phyloP scores from a whole-genome alignment of 2,888 invertebrate species.

The Limnephilus lunatus region DNA sequence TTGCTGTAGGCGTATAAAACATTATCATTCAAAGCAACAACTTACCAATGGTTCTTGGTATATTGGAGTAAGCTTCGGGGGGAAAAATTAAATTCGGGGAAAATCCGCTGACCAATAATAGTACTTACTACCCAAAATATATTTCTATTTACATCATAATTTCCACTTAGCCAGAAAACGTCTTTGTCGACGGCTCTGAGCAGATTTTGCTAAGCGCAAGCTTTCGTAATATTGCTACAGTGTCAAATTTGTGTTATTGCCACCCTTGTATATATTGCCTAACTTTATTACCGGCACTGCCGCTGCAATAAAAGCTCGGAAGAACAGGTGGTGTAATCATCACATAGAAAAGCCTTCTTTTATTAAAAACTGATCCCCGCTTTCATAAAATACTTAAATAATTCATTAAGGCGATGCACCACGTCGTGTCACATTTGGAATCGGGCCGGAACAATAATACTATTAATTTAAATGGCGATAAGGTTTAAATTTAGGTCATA shows the following conservation, averaged over 20 bases:
- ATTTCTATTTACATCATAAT: background rate
- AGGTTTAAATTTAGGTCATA: too few relatives aligned
- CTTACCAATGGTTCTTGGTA: background rate
- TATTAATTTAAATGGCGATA: too few relatives aligned
- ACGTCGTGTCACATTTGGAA: too few relatives aligned
- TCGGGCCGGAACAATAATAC: too few relatives aligned
- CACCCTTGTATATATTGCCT: conserved; percentile 46
- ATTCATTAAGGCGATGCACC: background rate
- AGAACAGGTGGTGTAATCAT: conserved; percentile 51
- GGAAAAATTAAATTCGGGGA: background rate
- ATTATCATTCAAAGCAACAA: background rate
- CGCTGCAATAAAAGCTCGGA: conserved; percentile 21
- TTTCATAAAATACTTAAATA: background rate
- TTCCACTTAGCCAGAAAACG: background rate
- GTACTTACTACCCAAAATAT: background rate
- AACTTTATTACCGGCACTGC: conserved; percentile 35
- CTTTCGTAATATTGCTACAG: conserved; percentile 51
- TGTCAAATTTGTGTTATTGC: conserved; percentile 52
- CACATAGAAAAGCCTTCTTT: conserved; percentile 16
- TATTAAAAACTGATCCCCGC: conserved; percentile 33
- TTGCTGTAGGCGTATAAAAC: background rate
- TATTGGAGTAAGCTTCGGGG: background rate
- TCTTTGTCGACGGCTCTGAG: background rate
- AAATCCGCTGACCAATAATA: background rate
- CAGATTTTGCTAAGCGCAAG: conserved; percentile 13